These are phyloP conservation scores for Athalia circularis DNA, from an alignment of 2,888 invertebrate species.

Conservation along the genomic window DNA sequence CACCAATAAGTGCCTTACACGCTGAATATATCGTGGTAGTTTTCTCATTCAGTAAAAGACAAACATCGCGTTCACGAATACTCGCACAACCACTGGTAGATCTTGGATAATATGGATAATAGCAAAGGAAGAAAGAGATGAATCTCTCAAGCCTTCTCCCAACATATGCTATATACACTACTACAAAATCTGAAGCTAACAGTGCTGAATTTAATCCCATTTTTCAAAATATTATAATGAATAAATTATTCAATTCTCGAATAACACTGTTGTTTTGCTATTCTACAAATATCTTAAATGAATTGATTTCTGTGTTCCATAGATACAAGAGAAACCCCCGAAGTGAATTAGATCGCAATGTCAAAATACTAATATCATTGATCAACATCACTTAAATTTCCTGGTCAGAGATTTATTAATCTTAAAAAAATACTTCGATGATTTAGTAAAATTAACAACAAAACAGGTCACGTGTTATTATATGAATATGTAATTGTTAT, in stretches of 20 bases:
- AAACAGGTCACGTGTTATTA: slow-evolving; percentile 3
- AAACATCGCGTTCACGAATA: slow-evolving; percentile 5
- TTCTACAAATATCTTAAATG: slow-evolving; percentile 23
- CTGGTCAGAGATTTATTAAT: background rate
- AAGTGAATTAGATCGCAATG: too few relatives aligned
- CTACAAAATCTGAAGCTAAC: slow-evolving; percentile 1
- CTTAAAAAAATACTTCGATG: too few relatives aligned
- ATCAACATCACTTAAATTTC: slow-evolving; percentile 8
- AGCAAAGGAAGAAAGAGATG: background rate
- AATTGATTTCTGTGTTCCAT: background rate
- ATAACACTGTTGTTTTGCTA: background rate
- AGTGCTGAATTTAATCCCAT: background rate
- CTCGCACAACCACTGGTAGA: background rate
- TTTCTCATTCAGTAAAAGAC: slow-evolving; percentile 5
- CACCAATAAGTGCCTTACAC: slow-evolving; percentile 36
- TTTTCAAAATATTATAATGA: background rate
- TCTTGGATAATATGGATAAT: background rate
- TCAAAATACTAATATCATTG: slow-evolving; percentile 23
- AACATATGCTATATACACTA: background rate
- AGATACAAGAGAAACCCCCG: background rate
- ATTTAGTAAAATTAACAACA: background rate
- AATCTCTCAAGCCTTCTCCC: background rate
- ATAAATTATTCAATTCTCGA: slow-evolving; percentile 4
- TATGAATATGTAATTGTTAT: slow-evolving; percentile 34
- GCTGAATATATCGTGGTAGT: slow-evolving; percentile 21